phyloP scores from a whole-genome alignment of 1,140 invertebrate species.

The Lordiphosa collinella region DNA sequence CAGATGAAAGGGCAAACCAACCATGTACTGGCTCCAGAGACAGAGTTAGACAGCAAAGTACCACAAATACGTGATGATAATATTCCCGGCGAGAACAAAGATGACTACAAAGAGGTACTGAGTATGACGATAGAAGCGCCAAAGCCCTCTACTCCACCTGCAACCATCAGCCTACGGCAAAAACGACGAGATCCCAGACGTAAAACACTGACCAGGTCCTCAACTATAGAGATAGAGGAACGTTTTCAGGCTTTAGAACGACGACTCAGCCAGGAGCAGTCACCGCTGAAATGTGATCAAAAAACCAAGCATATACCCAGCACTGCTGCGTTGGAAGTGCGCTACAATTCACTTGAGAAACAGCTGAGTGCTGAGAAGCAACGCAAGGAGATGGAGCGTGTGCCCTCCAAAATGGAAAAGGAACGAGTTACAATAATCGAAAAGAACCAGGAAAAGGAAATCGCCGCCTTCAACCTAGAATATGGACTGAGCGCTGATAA shows the following conservation, averaged over 20 bases:
- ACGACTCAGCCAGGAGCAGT: conserved; percentile 49
- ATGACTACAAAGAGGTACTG: conserved; percentile 60
- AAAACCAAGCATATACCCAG: conserved; percentile 54
- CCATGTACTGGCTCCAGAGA: background rate
- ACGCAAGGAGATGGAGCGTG: too few species aligned
- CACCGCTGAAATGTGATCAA: conserved; percentile 6
- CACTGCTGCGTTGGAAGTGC: conserved; percentile 62
- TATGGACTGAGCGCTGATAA: too few species aligned
- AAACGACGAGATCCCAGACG: conserved; percentile 66
- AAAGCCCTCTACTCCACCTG: conserved; percentile 5
- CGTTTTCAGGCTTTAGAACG: conserved; percentile 61
- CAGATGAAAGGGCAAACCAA: background rate
- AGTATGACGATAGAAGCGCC: conserved; percentile 60
- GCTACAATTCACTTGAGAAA: conserved; percentile 57
- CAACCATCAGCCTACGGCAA: conserved; percentile 14
- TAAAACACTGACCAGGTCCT: conserved; percentile 58
- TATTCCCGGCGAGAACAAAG: conserved; percentile 65
- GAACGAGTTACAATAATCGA: too few species aligned
- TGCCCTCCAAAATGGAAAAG: too few species aligned
- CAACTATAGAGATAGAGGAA: conserved; percentile 74
- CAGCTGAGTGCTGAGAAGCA: conserved; percentile 52
- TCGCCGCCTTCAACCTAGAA: conserved; percentile 22
- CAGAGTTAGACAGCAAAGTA: conserved; percentile 5
- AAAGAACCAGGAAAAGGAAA: too few species aligned
- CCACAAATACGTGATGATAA: conserved; percentile 50